Base-by-base conservation (phyloP, 2,888 invertebrate genomes). In the Lacanobia wlatinum region DNA sequence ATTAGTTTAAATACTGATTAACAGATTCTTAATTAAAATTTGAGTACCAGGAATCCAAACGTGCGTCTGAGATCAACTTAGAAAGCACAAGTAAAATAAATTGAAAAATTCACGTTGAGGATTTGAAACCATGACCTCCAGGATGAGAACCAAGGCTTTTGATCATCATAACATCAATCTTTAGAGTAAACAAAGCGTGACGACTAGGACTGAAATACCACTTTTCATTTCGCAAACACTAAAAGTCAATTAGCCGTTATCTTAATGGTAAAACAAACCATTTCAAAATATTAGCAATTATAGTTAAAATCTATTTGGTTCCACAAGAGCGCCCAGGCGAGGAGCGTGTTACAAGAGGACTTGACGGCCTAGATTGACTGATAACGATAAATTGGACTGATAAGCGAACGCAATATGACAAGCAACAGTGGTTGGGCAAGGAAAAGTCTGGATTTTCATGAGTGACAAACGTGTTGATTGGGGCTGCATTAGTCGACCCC, bases 311-410 rank as follows among this genome's bases (percentile, higher is more conserved):
- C 80, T 74, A 74, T 62, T 62, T 58, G 59, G 67, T 70, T 82
- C 72, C 70, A 85, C 80, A 84, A 87, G 86, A 86, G 88, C 83
- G 50, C 38, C 82, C 76, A 76, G 80, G 84, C 81, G 84, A 73
- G 77, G 79, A 82, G 70, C 68, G 70, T 70, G 61, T 76, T 77
- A 63, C 71, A 76, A 78, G 71, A 84, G 78, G 80, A 89, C 87
- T 84, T 87, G 90, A 77, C 88, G 92, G 80, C 91, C 91, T 90
- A 92, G 90, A 90, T 91, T 76, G 9, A 40, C 83, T 83, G 92
- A 92, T 92, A 92, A 92, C 87, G 87, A 71, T 83, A 82, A 88
- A 88, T 88, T 89, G 88, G 73, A 84, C 66, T 78, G 78, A 72
- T 82, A 82, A 82, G 18, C 65, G n/a, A 28, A 61, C 46, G 65